Evolutionary conservation across 2,797 vertebrate genomes (phyloP), one percentile per base, ranked within the genome.

Genomic region (Mastacembelus armatus): DNA sequence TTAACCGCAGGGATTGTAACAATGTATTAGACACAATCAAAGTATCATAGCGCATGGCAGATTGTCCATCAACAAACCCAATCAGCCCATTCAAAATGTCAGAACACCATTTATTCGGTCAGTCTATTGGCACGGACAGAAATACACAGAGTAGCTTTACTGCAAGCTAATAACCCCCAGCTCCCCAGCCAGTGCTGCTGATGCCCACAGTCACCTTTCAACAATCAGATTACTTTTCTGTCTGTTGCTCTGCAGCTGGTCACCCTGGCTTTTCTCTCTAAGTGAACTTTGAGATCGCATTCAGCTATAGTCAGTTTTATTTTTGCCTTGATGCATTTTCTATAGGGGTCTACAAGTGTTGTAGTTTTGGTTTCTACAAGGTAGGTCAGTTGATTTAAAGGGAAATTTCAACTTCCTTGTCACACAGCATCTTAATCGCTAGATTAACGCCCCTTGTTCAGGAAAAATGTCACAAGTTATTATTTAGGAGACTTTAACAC

Each of bases 221-320:
- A 75, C 58, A 62, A 63, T 70, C 43, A 66, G 8, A 68, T 80
- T 62, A 74, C 22, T 49, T 44, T 59, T 32, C 39, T 40, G 21
- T 49, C 12, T 58, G 72, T 77, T 74, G 60, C 50, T 73, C 22
- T 11, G 63, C 69, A 75, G 65, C 44, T 38, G 4, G 18, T 19
- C 27, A 7, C 32, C 43, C 5, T 61, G 26, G 10, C 12, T 66
- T 59, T 70, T 63, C 5, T 50, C 45, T 40, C 19, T 36, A 7
- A 61, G 32, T 61, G 21, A 74, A 61, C 55, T 43, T 50, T 67
- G 43, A 64, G 33, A 64, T 69, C 39, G 12, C n/a, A 60, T 72
- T 75, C 4, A 55, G 30, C 35, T 52, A 7, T 7, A 27, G 1
- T 30, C 7, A 42, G n/a, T 65, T 58, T 10, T 6, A 56, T 44